Conservation (phyloP, 2,888 invertebrate species). For the Tryphoninae sp. region DNA sequence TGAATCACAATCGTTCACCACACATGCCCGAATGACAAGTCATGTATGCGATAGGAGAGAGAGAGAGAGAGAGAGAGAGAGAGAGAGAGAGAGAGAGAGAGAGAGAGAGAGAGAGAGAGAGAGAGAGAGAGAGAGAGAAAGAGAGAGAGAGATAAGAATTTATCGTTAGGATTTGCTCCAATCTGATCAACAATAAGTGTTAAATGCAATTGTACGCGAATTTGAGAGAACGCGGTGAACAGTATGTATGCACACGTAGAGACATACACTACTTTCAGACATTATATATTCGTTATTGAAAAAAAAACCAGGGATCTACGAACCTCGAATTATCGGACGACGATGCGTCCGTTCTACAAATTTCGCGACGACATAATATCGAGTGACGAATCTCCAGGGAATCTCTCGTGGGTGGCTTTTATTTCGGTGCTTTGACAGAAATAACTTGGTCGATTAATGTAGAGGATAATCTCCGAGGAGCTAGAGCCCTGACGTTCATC, state of each 20-base stretch:
- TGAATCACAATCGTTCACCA: constrained; percentile 29
- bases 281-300: constrained; percentile 38
- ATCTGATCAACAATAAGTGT: background rate
- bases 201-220: background rate
- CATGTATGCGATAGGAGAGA: constrained; percentile 33
- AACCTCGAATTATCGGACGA: constrained; percentile 57
- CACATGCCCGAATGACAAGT: constrained; percentile 49
- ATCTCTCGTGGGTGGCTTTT: constrained; percentile 54
- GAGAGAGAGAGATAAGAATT: background rate
- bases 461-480: constrained; percentile 21
- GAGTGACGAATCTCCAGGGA: constrained; percentile 13
- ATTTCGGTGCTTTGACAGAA: constrained; percentile 59
- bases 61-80: background rate
- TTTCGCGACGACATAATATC: constrained; percentile 47
- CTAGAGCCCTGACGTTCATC: constrained; percentile 36
- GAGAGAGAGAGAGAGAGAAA: background rate
- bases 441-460: constrained; percentile 43
- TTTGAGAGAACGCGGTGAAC: background rate
- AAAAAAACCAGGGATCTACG: constrained; percentile 31
- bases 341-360: constrained; percentile 44
- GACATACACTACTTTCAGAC: background rate
- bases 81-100: background rate
- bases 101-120: background rate
- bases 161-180: background rate
- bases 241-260: constrained; percentile 3